Conservation (phyloP, 2,797 vertebrate species). For the Phataginus tricuspis region DNA sequence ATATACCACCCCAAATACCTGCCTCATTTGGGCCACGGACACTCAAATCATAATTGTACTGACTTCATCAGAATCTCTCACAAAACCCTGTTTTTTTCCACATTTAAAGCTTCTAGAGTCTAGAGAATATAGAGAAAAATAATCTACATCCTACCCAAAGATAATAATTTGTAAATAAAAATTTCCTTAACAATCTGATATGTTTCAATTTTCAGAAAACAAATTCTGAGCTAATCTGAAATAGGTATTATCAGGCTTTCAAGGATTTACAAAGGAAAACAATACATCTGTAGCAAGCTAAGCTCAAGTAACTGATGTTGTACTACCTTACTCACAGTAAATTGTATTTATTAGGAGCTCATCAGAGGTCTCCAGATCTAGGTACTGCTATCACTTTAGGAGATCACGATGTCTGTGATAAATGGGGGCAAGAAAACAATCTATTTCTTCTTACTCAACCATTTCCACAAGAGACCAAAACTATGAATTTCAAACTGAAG, state of each 20-base stretch:
- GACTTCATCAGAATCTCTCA: not conserved
- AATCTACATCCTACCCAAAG: slow-evolving; percentile 3
- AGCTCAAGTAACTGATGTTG: not conserved
- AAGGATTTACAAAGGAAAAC: slow-evolving; percentile 44
- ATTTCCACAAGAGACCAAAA: slow-evolving; percentile 17
- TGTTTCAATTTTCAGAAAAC: slow-evolving; percentile 54
- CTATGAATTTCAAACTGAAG: slow-evolving; percentile 10
- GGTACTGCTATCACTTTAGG: slow-evolving; percentile 1
- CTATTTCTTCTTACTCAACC: not conserved
- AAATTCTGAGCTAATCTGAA: slow-evolving; percentile 31
- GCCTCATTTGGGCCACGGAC: slow-evolving; percentile 39
- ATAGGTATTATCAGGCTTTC: not conserved
- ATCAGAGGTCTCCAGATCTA: slow-evolving; percentile 17
- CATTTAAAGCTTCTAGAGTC: slow-evolving; percentile 32
- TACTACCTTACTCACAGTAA: not conserved
- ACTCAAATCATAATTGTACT: slow-evolving; percentile 19
- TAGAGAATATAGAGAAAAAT: slow-evolving; percentile 32
- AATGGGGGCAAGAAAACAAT: slow-evolving; percentile 27
- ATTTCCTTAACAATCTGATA: slow-evolving; percentile 43
- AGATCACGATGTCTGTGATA: slow-evolving; percentile 33
- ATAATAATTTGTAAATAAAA: slow-evolving; percentile 38
- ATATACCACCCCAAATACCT: not conserved
- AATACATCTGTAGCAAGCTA: not conserved
- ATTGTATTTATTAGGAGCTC: not conserved
- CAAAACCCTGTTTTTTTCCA: slow-evolving; percentile 44